These are phyloP conservation scores for Piprites chloris DNA, from an alignment of 2,113 vertebrate genomes.

Conservation along the genomic window DNA sequence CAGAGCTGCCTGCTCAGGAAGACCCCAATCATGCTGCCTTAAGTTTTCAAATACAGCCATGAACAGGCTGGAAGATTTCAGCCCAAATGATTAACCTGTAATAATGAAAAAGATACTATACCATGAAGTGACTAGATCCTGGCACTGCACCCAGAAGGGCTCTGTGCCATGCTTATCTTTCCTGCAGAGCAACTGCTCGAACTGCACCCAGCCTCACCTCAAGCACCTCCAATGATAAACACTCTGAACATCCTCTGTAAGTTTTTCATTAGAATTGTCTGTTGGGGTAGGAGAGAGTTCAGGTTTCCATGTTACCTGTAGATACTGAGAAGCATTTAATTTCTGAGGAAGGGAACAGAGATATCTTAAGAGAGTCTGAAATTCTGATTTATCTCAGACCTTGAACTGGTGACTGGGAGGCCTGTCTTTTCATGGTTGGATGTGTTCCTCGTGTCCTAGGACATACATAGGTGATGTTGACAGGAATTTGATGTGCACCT, in stretches of 20 bases:
- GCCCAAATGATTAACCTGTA: background rate
- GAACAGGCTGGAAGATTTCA: background rate
- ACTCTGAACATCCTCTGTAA: background rate
- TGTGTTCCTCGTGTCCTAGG: background rate
- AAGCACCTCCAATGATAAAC: background rate
- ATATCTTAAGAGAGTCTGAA: background rate
- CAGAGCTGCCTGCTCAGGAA: background rate
- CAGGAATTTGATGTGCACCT: background rate
- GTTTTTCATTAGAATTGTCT: background rate
- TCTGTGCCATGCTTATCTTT: background rate
- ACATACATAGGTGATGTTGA: background rate
- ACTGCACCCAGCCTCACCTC: background rate
- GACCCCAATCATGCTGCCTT: background rate
- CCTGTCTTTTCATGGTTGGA: background rate
- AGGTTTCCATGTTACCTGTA: background rate
- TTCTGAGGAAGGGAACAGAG: background rate
- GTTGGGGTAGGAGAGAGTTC: background rate
- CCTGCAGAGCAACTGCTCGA: background rate
- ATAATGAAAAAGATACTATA: background rate
- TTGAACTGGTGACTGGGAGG: background rate
- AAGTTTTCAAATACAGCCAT: background rate
- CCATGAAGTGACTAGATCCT: background rate
- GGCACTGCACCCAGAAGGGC: background rate
- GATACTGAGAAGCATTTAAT: background rate
- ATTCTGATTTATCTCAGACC: background rate